Evolutionary conservation across 2,888 invertebrate genomes (phyloP), one percentile per base, ranked within the genome.

Genomic region (Cheilosia impressa): DNA sequence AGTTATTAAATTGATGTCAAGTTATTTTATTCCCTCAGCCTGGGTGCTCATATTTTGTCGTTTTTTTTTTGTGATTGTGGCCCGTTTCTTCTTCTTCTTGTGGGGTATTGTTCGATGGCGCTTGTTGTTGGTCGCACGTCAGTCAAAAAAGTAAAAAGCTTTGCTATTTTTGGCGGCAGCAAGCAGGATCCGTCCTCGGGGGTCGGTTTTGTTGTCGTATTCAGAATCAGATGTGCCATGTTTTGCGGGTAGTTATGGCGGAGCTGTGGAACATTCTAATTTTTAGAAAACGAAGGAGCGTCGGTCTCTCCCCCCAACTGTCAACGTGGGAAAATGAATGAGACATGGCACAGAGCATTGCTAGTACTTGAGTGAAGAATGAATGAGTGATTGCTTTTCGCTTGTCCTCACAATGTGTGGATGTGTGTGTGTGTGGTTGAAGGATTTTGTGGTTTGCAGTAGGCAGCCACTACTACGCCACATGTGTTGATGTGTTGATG

Each of bases 341-440:
- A 80, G 76, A 76, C 80, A 76, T 60, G 66, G 60, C 65, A 71
- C 55, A 55, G 34, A 53, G 41, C 55, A 71, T 31, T 57, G 47
- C 53, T 62, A 15, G 24, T 7, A 38, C 41, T 38, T 1, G 62
- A 34, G 24, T 50, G 58, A 65, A 53, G 69, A 66, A 72, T 73
- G 66, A 85, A 85, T 85, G 85, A 85, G 81, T 81, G 85, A 85
- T 85, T 85, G 81, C 77, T 81, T 85, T 85, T 65, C 45, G 76
- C 38, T 77, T 81, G 81, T 72, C 65, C 85, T 79, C 52, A 72
- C 47, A 9, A 22, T 58, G 38, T 66, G 57, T 65, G 27, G 31
- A 0, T 66, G 47, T 34, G 43, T 43, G 43, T 15, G n/a, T n/a
- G n/a, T n/a, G 34, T 10, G 31, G n/a, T 2, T 58, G 65, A n/a